phyloP scores from a whole-genome alignment of 2,113 vertebrate species.

The Diglossa brunneiventris region DNA sequence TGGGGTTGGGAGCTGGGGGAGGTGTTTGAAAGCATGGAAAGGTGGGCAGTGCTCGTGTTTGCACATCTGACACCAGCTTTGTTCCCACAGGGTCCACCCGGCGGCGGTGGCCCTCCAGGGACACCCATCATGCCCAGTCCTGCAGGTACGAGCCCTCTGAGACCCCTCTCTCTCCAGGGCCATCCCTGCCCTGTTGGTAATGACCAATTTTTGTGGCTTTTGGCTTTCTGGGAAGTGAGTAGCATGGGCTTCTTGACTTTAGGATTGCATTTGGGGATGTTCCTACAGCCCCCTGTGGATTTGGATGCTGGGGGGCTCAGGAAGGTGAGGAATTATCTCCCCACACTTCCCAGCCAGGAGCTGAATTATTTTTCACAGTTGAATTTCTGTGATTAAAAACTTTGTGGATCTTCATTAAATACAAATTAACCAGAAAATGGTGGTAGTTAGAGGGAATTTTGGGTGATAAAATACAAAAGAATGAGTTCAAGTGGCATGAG shows the following conservation, averaged over 20 bases:
- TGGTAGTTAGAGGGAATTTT: conserved; percentile 80
- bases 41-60: rapidly evolving
- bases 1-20: no score
- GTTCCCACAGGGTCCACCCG: conserved; percentile 86
- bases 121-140: conserved; percentile 99
- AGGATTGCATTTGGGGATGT: not conserved
- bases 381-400: conserved; percentile 82
- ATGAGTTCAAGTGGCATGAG: conserved; percentile 82
- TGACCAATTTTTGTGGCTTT: not conserved
- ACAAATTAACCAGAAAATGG: conserved; percentile 83
- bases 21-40: rapidly evolving
- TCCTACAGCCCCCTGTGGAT: not conserved
- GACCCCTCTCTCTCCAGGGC: not conserved
- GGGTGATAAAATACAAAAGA: conserved; percentile 83
- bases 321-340: not conserved
- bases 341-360: not conserved
- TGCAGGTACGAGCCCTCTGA: conserved; percentile 77
- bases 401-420: conserved; percentile 85
- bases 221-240: not conserved
- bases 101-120: conserved; percentile 94
- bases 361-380: conserved; percentile 71
- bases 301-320: not conserved
- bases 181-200: not conserved
- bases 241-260: rapidly evolving
- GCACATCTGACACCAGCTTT: rapidly evolving